phyloP scores from a whole-genome alignment of 2,113 vertebrate species.

The Xenotilapia caudafasciata region DNA sequence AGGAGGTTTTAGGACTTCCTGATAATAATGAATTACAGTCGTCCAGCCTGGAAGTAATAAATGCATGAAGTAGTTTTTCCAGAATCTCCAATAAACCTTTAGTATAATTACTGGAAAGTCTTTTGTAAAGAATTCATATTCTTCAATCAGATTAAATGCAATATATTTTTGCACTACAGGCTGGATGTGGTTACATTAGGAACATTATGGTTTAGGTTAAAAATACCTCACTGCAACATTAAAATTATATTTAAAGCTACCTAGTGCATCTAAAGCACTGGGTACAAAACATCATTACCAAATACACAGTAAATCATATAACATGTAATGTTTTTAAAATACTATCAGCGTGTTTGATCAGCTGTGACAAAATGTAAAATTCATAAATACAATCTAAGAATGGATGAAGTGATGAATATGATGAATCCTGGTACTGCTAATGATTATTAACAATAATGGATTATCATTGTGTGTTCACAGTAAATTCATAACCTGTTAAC shows the following conservation, averaged over 20 bases:
- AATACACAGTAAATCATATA: neutral
- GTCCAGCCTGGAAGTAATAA: neutral
- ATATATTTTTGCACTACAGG: neutral
- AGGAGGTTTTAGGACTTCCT: rapidly evolving
- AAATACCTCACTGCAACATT: neutral
- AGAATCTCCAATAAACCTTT: neutral
- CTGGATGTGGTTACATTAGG: neutral
- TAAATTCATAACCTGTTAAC: neutral
- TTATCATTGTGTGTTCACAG: neutral
- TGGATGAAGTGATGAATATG: neutral
- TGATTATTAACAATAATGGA: neutral
- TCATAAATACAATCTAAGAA: neutral
- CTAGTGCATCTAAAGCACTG: rapidly evolving
- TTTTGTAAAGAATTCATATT: neutral
- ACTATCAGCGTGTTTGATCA: neutral
- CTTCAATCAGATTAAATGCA: neutral
- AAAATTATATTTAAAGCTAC: neutral
- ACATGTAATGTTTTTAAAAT: neutral
- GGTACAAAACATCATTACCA: rapidly evolving
- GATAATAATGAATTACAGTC: neutral
- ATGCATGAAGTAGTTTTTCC: neutral
- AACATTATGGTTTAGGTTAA: neutral
- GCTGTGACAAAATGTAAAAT: neutral
- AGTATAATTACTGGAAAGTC: neutral
- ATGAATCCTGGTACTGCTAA: neutral